Evolutionary conservation across 1,140 invertebrate genomes (phyloP), one percentile per base, ranked within the genome.

Genomic region (Drosophila tani): DNA sequence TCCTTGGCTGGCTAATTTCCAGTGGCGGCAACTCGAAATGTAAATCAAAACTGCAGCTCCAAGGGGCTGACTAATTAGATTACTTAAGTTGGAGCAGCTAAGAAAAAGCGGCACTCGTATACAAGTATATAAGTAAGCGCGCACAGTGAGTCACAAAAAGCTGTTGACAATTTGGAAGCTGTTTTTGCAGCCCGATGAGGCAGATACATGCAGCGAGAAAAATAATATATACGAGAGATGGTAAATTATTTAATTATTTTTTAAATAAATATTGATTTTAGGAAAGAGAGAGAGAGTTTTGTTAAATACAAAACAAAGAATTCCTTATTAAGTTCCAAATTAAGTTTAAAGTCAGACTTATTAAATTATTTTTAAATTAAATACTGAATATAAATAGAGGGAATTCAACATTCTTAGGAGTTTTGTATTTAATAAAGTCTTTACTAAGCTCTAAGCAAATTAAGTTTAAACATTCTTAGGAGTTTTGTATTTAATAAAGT

Each of bases 41-140:
- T 88, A 87, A 87, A 87, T 87, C 81, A 88, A 88, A 87, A 88
- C 83, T 81, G 67, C 60, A 75, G 64, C 76, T 49, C 21, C 84
- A 62, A 88, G 81, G 66, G 59, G 68, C 80, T 71, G 60, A 62
- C 84, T 88, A 87, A 87, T 87, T 87, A 88, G 84, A 87, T 87
- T 56, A 56, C 53, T 56, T 87, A 81, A 81, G 77, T 59, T 47
- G 58, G 15, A 35, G 40, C 17, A 56, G 47, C 66, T 62, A 59
- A 19, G 40, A 47, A 70, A 67, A 63, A 47, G 35, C 38, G 17
- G 45, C 47, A 41, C 38, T 21, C 60, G 32, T 35, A 49, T 27
- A 47, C 11, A 40, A 29, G 49, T 21, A 7, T 47, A 15, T 15
- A 55, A 9, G 5, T 55, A 55, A 1, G 49, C 38, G 49, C 38